phyloP scores from a whole-genome alignment of 2,888 invertebrate genomes.

The Atethmia centrago region DNA sequence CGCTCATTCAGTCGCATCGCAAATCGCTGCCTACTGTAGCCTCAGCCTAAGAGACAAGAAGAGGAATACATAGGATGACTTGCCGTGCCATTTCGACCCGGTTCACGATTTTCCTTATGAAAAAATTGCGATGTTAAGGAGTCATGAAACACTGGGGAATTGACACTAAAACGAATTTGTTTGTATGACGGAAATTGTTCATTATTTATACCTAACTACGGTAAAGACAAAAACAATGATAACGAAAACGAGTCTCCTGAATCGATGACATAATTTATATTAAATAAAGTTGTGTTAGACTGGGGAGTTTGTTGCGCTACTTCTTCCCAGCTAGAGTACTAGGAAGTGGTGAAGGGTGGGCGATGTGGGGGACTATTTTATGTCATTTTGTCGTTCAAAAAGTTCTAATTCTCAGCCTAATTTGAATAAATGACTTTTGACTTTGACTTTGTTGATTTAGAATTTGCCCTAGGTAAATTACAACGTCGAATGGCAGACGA shows the following conservation, averaged over 20 bases:
- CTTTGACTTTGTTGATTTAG: not conserved
- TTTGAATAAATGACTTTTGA: not conserved
- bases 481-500: not conserved
- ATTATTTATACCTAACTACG: not conserved
- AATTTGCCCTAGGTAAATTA: not conserved
- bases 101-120: slow-evolving; percentile 32
- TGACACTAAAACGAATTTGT: slow-evolving; percentile 22
- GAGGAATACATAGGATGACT: not conserved
- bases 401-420: not conserved
- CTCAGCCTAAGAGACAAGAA: not conserved
- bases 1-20: too few species aligned
- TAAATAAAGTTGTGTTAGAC: not conserved
- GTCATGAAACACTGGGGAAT: slow-evolving; percentile 31
- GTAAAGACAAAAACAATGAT: not conserved
- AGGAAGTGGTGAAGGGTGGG: not conserved
- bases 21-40: too few species aligned
- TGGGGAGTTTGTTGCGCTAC: not conserved
- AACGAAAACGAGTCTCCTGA: not conserved
- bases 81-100: not conserved
- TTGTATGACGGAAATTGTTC: not conserved
- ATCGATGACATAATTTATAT: not conserved
- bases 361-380: not conserved
- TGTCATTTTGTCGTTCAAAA: not conserved
- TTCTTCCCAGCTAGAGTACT: not conserved
- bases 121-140: slow-evolving; percentile 24